Base-by-base conservation (phyloP, 2,888 invertebrate genomes). In the Parnassius orleans region DNA sequence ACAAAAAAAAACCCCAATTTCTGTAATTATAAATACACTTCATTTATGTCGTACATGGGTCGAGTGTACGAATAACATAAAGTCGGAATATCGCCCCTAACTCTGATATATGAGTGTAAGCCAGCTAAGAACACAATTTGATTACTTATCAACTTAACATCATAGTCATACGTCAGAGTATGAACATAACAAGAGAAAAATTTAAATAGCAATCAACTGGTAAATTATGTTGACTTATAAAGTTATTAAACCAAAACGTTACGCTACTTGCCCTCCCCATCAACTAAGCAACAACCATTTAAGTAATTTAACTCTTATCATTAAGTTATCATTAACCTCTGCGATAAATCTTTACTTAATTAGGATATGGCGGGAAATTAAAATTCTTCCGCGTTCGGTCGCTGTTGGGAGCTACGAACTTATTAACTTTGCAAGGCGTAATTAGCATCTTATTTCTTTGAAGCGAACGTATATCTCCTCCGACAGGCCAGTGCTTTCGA, bases 61-160 rank as follows among this genome's bases (percentile, higher is more conserved):
- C 24, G 24, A 24, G 24, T 24, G 24, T 24, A 24, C 3, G 24
- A 5, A 42, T 57, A 50, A 42, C 19, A n/a, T 24, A 55, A 55
- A 57, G 43, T 47, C 42, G 50, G 47, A 51, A 57, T 15, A 50
- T 57, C 51, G 50, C 51, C 57, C 2, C 3, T 19, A 19, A 57
- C 57, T 14, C 46, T 53, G 53, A 59, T 41, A 53, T 47, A 47
- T 46, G 53, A 12, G 7, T 24, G 14, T 47, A 10, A 46, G 33
- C 11, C 53, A 43, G 52, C 50, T 41, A n/a, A 19, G 54, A 47
- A 19, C 43, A 11, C 15, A 55, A 43, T 51, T 55, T 53, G 55
- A 55, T n/a, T n/a, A n/a, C n/a, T 51, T 61, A 56, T 61, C 55
- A 55, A 51, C 55, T 61, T 56, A 57, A 47, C 19, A 47, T 57